Evolutionary conservation across 2,797 vertebrate genomes (phyloP).

Genomic region (Acrocephalus scirpaceus): DNA sequence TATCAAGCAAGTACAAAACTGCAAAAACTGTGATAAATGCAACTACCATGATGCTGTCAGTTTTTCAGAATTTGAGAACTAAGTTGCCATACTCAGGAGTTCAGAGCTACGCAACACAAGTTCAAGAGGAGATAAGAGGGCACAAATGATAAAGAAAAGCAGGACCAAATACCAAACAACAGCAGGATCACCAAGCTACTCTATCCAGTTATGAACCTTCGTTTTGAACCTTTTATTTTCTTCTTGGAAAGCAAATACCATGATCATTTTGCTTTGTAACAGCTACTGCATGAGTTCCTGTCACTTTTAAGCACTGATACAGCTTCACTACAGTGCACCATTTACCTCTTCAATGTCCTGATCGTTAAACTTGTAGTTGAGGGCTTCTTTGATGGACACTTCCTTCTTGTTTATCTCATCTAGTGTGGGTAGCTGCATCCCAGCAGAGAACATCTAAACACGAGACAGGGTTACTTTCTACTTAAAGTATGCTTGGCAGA

Average conservation of each 20-base stretch:
- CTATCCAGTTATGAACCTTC: not conserved
- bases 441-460: constrained; percentile 91
- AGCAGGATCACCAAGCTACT: not conserved
- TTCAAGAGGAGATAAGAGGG: not conserved
- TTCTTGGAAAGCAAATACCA: not conserved
- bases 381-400: constrained; percentile 96
- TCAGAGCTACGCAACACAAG: not conserved
- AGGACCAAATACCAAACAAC: not conserved
- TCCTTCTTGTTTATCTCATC: constrained; percentile 98
- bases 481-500: not conserved
- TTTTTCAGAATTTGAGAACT: not conserved
- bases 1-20: not conserved
- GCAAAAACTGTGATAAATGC: not conserved
- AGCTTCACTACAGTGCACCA: not conserved
- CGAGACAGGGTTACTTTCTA: not conserved
- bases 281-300: not conserved
- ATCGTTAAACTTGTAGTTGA: constrained; percentile 98
- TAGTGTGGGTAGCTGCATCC: constrained; percentile 96
- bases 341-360: constrained; percentile 97
- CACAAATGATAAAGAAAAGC: not conserved
- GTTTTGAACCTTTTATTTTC: not conserved
- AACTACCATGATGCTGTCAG: not conserved
- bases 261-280: not conserved
- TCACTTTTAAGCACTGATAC: not conserved
- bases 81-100: not conserved